Conservation (phyloP, 92 coral and sea anemone genomes). For the Galaxea fascicularis region DNA sequence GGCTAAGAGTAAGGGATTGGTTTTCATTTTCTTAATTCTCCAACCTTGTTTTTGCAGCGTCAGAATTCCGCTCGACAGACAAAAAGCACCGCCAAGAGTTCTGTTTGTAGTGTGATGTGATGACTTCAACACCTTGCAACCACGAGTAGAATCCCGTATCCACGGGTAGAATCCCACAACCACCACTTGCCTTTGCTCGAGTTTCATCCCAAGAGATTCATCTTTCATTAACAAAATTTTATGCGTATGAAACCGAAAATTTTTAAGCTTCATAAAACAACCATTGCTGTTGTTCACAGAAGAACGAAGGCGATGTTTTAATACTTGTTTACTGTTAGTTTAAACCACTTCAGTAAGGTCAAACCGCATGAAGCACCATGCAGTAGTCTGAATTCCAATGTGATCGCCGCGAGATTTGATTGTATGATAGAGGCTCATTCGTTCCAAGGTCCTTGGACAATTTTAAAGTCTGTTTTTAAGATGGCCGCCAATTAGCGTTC, state of each 20-base stretch:
- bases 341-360: neutral
- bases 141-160: neutral
- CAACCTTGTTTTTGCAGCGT: constrained; percentile 59
- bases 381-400: neutral
- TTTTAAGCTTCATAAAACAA: neutral
- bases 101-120: constrained; percentile 80
- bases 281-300: neutral
- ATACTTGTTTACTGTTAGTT: neutral
- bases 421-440: no score
- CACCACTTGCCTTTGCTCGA: neutral
- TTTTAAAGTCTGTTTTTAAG: no score
- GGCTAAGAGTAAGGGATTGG: no score
- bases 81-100: constrained; percentile 70
- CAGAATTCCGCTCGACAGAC: constrained; percentile 71
- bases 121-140: neutral
- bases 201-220: neutral
- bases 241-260: neutral
- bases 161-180: neutral
- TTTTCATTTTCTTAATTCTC: neutral
- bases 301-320: neutral
- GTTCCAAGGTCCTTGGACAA: no score
- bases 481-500: no score
- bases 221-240: neutral
- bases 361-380: neutral
- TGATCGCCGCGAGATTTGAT: no score